These are phyloP conservation scores for Heterohyrax brucei DNA, from an alignment of 2,797 vertebrate genomes.

Conservation along the genomic window DNA sequence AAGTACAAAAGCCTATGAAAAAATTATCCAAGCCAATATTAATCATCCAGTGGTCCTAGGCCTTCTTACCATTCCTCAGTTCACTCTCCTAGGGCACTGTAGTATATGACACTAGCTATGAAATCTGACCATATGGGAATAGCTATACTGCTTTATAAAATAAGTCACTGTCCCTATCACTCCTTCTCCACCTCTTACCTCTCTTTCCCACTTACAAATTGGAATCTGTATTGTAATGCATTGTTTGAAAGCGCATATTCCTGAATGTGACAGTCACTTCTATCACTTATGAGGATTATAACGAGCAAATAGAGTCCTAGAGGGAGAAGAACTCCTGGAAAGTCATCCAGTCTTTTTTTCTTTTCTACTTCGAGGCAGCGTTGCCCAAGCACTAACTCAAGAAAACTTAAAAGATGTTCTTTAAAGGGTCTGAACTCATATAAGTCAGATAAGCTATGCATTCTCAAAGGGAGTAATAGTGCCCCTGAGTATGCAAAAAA, in stretches of 20 bases:
- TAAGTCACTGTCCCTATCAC: neutral
- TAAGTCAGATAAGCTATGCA: neutral
- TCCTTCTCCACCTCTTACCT: neutral
- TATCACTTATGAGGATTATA: neutral
- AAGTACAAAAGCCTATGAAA: neutral
- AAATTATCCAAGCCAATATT: neutral
- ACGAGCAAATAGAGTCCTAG: neutral
- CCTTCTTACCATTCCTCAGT: neutral
- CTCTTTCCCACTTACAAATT: neutral
- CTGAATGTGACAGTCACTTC: neutral
- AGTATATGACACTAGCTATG: neutral
- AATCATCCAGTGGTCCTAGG: neutral
- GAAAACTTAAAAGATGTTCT: constrained; percentile 21
- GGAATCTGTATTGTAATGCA: neutral
- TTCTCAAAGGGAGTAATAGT: neutral
- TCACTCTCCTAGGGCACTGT: neutral
- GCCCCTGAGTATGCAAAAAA: neutral
- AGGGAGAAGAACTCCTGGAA: neutral
- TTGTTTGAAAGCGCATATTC: neutral
- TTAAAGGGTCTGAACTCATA: neutral
- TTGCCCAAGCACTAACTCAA: neutral
- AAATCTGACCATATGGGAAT: neutral
- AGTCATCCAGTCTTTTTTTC: neutral
- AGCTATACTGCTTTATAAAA: too few relatives aligned
- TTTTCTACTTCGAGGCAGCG: neutral